Percentiles rank a stretch among this genome's conserved stretches.
These are phyloP conservation scores for Anhinga rufa DNA, from an alignment of 2,113 vertebrate genomes.

Conservation along the genomic window DNA sequence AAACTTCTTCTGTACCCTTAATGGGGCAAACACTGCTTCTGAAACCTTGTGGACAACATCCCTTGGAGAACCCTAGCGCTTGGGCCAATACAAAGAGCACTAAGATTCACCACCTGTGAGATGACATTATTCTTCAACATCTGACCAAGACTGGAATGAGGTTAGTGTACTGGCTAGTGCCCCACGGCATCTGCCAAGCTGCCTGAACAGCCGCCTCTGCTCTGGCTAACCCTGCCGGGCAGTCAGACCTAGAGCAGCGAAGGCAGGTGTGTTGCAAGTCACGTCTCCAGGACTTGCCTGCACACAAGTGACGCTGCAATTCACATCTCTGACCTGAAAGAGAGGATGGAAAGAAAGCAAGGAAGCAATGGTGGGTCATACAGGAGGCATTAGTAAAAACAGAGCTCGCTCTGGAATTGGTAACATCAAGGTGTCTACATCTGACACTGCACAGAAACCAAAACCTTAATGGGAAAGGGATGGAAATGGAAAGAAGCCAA, in stretches of 20 bases:
- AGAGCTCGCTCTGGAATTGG: neutral
- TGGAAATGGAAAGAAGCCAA: neutral
- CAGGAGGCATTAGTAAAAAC: accelerated
- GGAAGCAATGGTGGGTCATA: neutral
- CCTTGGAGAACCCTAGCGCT: neutral
- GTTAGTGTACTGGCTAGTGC: no score
- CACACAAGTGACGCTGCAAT: neutral
- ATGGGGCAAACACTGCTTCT: neutral
- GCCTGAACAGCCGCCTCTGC: neutral
- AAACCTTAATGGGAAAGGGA: neutral
- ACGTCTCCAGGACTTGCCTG: neutral
- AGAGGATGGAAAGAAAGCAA: neutral
- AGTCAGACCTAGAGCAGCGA: neutral
- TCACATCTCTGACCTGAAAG: neutral
- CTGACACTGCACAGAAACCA: neutral
- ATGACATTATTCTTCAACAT: no score
- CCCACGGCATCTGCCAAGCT: neutral
- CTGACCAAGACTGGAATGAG: neutral
- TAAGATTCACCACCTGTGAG: neutral
- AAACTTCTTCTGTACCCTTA: neutral
- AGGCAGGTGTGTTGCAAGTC: neutral
- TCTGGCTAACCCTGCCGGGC: neutral
- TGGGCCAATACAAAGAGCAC: neutral
- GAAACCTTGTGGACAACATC: neutral
- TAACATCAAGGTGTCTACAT: no score